These are phyloP conservation scores for Ephestia elutella DNA, from an alignment of 1,140 invertebrate genomes.

Conservation along the genomic window DNA sequence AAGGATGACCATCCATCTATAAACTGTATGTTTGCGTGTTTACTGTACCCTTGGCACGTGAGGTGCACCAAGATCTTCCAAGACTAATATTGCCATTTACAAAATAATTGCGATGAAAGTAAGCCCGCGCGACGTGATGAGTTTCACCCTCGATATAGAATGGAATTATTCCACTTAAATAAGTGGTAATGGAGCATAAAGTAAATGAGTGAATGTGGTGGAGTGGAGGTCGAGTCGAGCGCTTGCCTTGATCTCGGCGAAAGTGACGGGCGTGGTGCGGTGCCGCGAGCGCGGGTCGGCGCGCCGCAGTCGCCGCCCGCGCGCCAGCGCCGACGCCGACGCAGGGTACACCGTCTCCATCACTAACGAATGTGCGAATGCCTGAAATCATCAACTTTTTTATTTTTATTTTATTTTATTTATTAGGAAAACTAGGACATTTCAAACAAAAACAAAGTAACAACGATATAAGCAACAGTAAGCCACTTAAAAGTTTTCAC, in stretches of 20 bases:
- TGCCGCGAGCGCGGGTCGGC: conserved; percentile 73
- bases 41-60: too few relatives aligned
- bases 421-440: too few relatives aligned
- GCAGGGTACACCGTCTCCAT: conserved; percentile 85
- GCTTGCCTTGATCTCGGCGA: conserved; percentile 82
- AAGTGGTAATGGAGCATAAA: too few relatives aligned
- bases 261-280: conserved; percentile 83
- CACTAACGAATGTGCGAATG: background rate
- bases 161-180: too few relatives aligned
- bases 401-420: too few relatives aligned
- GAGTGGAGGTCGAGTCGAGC: background rate
- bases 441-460: too few relatives aligned
- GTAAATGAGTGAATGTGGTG: background rate
- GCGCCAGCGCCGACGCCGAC: conserved; percentile 77
- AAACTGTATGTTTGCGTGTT: too few relatives aligned
- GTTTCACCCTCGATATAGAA: background rate
- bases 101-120: background rate
- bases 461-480: too few relatives aligned
- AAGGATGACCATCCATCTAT: too few relatives aligned
- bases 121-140: background rate
- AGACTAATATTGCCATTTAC: background rate
- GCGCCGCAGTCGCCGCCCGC: conserved; percentile 76
- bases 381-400: too few relatives aligned
- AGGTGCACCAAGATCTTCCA: too few relatives aligned
- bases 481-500: too few relatives aligned